Base-by-base conservation (phyloP, 2,797 vertebrate genomes). In the Bufotes viridis region DNA sequence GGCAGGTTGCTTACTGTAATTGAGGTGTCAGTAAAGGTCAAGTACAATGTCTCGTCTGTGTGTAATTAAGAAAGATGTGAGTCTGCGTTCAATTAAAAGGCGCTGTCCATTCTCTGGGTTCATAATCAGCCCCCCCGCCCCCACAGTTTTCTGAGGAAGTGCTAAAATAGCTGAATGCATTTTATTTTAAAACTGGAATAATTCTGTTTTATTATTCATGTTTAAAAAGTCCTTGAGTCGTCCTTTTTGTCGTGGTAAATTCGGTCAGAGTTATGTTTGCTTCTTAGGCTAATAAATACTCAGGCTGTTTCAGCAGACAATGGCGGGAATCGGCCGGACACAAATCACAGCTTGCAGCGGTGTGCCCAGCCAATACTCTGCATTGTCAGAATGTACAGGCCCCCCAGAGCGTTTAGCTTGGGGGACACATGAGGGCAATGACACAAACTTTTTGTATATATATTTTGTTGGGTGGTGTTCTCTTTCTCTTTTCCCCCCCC, bases 11-110 rank as follows among this genome's bases (percentile, higher is more conserved):
- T 58, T 84, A 60, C 53, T 58, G 82, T 82, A 70, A 82, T 57
- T 55, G 81, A 82, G 70, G 81, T 51, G 42, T 84, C 60, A 84
- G 82, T 58, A 70, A 74, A 84, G 69, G 69, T 84, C 82, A 74
- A 84, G 82, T 34, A 42, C 70, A 58, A 6, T 20, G 70, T 65
- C 83, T 85, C 58, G 51, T 85, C 83, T 61, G n/a, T 63, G 34
- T 76, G 22, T 20, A 61, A 85, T 65, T 78, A 78, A 63, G 26
- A 42, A 34, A 65, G 69, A 57, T 51, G 65, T 20, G 18, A 24
- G 53, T 11, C n/a, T 82, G 63, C 14, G 9, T 58, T 79, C 55
- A 29, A 24, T 53, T n/a, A 78, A n/a, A 55, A 49, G 12, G 51
- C 22, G 34, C 72, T 7, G 22, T 78, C 49, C 22, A 14, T 24